Base-by-base conservation (phyloP, 1,140 invertebrate genomes). In the Leptopilina boulardi region DNA sequence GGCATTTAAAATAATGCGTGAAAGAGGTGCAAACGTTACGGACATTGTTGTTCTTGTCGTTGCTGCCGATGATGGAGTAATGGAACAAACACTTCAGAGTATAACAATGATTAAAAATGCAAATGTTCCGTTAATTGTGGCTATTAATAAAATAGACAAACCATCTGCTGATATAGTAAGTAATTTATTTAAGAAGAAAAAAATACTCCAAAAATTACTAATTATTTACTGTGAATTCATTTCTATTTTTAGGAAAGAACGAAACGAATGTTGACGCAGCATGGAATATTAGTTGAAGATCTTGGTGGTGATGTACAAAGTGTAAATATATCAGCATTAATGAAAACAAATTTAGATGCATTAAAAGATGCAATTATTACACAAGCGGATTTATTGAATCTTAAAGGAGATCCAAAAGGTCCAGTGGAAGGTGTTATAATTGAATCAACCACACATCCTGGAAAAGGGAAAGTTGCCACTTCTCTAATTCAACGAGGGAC, bases 91-190 rank as follows among this genome's bases (percentile, higher is more conserved):
- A 0, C 86, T 94, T 3, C 95, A 97, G 90, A 96, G 95, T 47
- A 94, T 97, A 41, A 84, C 93, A 79, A 94, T 97, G 94, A 96
- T 96, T 0, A 93, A 92, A 85, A 92, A 94, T 80, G 94, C 96
- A 2, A 92, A 94, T 78, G 96, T 99, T 81, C 98, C 98, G 0
- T 96, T 99, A 3, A 95, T 99, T 84, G 97, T 99, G 70, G 99
- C 99, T n/a, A 96, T 99, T 70, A 99, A 99, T 90, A 99, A 99
- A 93, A 98, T 99, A 82, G 99, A 99, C 91, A 98, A 98, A 87
- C 94, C 94, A 71, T 93, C 94, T 86, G 96, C 96, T 76, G 93
- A 99, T 92, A 93, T 97, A 91, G 95, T 96, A 93, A 92, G 93
- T 93, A 91, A 89, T 89, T 77, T 30, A 30, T 30, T 30, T 30